Conservation (phyloP, 2,797 vertebrate species). For the Molossus alvarezi region DNA sequence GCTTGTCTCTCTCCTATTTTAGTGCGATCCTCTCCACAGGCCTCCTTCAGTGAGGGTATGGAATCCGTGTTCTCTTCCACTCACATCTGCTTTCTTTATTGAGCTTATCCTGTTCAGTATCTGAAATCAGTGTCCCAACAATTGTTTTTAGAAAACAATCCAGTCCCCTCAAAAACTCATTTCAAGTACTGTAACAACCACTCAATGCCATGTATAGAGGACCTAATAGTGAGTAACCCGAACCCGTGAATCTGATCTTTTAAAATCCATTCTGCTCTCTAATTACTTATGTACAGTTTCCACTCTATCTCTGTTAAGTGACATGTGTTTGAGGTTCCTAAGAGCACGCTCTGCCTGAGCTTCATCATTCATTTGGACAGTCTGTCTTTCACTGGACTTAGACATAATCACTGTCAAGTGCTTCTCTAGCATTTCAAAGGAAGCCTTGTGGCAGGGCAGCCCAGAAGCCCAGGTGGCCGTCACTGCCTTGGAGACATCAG, state of each 20-base stretch:
- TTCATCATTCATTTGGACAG: background rate
- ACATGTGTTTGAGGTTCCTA: background rate
- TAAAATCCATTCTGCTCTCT: constrained; percentile 33
- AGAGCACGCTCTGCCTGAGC: background rate
- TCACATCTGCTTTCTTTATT: background rate
- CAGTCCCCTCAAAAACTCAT: constrained; percentile 25
- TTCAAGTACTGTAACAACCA: constrained; percentile 56
- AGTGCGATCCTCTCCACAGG: background rate
- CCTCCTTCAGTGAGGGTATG: background rate
- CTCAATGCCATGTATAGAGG: background rate
- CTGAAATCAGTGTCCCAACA: constrained; percentile 69
- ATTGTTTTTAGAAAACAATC: constrained; percentile 69
- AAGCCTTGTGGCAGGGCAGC: background rate
- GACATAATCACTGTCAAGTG: background rate
- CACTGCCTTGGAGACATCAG: background rate
- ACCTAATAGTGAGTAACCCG: background rate
- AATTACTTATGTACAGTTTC: background rate
- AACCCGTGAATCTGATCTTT: constrained; percentile 55
- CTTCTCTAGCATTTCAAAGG: background rate
- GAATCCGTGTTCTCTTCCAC: background rate
- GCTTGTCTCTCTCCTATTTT: background rate
- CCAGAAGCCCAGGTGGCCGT: background rate
- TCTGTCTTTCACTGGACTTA: background rate
- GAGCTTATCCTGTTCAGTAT: constrained; percentile 52
- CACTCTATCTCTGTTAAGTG: constrained; percentile 17